These are phyloP conservation scores for Camelus bactrianus DNA, from an alignment of 2,113 vertebrate species.

Conservation along the genomic window DNA sequence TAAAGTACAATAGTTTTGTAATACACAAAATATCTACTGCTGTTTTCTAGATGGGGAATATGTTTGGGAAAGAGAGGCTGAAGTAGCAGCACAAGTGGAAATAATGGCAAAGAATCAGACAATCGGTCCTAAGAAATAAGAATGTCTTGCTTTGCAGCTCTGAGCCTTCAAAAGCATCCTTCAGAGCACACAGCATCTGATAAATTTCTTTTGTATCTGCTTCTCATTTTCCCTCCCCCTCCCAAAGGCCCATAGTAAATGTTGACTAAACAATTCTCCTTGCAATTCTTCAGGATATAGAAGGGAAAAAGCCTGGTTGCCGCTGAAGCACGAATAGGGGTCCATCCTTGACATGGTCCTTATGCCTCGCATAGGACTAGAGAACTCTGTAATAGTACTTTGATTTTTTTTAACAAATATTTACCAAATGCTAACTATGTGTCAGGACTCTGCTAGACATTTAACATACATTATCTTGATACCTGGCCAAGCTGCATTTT, in stretches of 20 bases:
- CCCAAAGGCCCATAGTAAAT: background rate
- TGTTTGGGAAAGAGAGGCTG: background rate
- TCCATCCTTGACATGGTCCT: background rate
- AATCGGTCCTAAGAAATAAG: background rate
- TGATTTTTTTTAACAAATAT: slow-evolving; percentile 20
- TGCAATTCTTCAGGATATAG: background rate
- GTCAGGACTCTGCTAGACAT: background rate
- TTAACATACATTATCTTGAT: background rate
- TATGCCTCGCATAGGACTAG: background rate
- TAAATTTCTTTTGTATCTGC: background rate
- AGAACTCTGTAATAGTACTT: background rate
- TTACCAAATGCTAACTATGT: background rate
- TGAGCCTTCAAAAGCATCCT: background rate
- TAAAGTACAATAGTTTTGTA: background rate
- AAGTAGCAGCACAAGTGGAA: background rate
- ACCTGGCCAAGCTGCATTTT: background rate
- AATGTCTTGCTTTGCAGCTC: background rate
- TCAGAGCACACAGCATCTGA: background rate
- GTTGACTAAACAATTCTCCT: background rate
- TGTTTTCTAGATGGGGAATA: background rate
- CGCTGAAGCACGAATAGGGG: background rate
- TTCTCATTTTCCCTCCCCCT: background rate
- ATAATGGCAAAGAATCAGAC: background rate
- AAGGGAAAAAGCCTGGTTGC: background rate
- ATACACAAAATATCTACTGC: background rate